phyloP scores from a whole-genome alignment of 2,888 invertebrate genomes.

The Agonopterix heracliana region DNA sequence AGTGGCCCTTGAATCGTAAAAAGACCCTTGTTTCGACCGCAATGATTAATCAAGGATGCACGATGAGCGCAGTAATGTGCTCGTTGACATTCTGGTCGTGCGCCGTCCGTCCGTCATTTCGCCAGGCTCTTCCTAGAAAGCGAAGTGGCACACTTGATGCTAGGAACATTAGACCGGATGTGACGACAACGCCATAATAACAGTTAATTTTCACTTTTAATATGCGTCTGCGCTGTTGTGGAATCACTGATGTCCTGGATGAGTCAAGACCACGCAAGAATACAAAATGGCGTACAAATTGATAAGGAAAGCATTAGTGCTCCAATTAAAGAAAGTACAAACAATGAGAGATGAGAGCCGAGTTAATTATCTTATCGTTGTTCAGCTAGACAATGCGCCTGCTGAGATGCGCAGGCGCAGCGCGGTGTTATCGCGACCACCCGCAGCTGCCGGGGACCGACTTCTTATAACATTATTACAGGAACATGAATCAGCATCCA shows the following conservation, averaged over 20 bases:
- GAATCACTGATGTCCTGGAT: slow-evolving; percentile 24
- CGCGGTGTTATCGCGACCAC: slow-evolving; percentile 41
- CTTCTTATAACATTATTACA: slow-evolving; percentile 30
- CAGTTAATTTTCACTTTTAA: slow-evolving; percentile 66
- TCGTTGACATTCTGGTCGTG: slow-evolving; percentile 51
- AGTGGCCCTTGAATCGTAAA: slow-evolving; percentile 4
- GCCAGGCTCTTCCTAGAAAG: slow-evolving; percentile 65
- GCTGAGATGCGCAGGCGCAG: slow-evolving; percentile 37
- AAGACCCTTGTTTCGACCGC: slow-evolving; percentile 4
- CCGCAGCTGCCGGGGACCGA: slow-evolving; percentile 22
- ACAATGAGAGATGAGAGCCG: slow-evolving; percentile 28
- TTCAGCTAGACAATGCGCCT: slow-evolving; percentile 37
- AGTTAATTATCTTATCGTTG: slow-evolving; percentile 50
- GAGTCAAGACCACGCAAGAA: background rate
- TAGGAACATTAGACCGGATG: slow-evolving; percentile 45
- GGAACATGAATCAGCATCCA: slow-evolving; percentile 26
- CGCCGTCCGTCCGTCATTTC: slow-evolving; percentile 46
- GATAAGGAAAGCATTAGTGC: background rate
- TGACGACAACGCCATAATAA: slow-evolving; percentile 42
- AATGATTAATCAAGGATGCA: slow-evolving; percentile 42
- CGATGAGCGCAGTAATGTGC: slow-evolving; percentile 24
- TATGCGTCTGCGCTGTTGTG: slow-evolving; percentile 25
- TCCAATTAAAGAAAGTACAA: slow-evolving; percentile 17
- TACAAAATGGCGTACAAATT: background rate
- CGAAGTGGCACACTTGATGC: slow-evolving; percentile 52